Evolutionary conservation across 2,888 invertebrate genomes (phyloP).

Genomic region (Rhodophaea formosa): DNA sequence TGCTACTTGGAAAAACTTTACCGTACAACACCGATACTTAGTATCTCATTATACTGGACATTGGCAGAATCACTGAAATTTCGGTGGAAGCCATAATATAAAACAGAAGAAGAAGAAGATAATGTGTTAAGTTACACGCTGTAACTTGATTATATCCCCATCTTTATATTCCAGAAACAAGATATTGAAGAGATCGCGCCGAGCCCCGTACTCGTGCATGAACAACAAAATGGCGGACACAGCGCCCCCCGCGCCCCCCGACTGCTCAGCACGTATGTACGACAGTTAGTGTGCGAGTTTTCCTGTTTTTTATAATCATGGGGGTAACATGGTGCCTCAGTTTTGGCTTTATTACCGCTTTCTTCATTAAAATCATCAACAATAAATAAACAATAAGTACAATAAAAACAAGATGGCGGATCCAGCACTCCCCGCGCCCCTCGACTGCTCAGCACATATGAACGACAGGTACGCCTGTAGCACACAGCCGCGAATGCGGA

Average conservation of each 20-base stretch:
- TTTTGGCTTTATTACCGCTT: no score
- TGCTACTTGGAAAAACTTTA: no score
- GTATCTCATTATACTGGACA: no score
- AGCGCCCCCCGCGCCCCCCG: slow-evolving; percentile 58
- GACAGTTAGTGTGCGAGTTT: slow-evolving; percentile 4
- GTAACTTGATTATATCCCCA: neutral
- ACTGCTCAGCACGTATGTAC: slow-evolving; percentile 62
- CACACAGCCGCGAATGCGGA: no score
- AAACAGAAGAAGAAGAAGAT: no score
- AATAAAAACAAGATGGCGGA: slow-evolving; percentile 39
- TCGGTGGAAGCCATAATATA: no score
- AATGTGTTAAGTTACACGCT: no score
- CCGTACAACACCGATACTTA: no score
- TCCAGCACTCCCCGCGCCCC: slow-evolving; percentile 57
- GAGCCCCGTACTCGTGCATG: slow-evolving; percentile 51
- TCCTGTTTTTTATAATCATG: neutral
- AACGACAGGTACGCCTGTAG: slow-evolving; percentile 23
- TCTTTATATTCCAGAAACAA: slow-evolving; percentile 44
- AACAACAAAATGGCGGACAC: slow-evolving; percentile 42
- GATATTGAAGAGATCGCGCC: slow-evolving; percentile 51
- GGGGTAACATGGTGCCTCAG: no score
- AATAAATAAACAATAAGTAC: no score
- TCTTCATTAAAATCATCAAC: no score
- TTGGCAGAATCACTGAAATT: no score
- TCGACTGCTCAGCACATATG: slow-evolving; percentile 64